Conservation (phyloP, 1,140 invertebrate species). For the Ostrea edulis region DNA sequence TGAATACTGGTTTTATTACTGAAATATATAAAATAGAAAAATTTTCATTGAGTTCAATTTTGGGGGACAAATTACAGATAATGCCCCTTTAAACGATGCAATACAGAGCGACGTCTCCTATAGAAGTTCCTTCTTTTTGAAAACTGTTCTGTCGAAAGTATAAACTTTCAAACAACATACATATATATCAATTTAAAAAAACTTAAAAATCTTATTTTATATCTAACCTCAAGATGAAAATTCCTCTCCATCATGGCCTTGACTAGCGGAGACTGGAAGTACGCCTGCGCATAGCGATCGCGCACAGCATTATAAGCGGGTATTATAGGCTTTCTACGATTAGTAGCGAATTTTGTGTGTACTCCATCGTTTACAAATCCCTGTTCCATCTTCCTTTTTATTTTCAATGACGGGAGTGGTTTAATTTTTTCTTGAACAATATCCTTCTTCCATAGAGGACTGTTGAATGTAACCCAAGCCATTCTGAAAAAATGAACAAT, state of each 20-base stretch:
- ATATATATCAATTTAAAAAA: too few relatives aligned
- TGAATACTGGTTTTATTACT: too few relatives aligned
- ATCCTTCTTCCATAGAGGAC: constrained; percentile 63
- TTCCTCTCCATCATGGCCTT: constrained; percentile 62
- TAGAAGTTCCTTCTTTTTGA: not conserved
- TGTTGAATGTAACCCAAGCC: constrained; percentile 64
- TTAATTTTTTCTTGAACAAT: constrained; percentile 56
- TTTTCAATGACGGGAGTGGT: constrained; percentile 52
- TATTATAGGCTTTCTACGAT: constrained; percentile 66
- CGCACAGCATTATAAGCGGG: constrained; percentile 69
- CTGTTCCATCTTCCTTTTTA: constrained; percentile 52
- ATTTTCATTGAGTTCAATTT: too few relatives aligned
- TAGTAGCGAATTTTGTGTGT: constrained; percentile 55
- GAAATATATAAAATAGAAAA: too few relatives aligned
- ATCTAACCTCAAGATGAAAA: constrained; percentile 47
- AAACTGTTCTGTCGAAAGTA: not conserved
- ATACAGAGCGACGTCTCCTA: too few relatives aligned
- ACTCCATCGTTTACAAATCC: constrained; percentile 66
- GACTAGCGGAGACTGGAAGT: constrained; percentile 72
- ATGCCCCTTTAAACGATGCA: too few relatives aligned
- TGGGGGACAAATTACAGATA: too few relatives aligned
- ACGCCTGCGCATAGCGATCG: constrained; percentile 70
- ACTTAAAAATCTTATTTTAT: too few relatives aligned
- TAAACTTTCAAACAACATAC: not conserved
- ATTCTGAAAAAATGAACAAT: constrained; percentile 38